phyloP scores from a whole-genome alignment of 2,113 vertebrate genomes.

The Heteronetta atricapilla region DNA sequence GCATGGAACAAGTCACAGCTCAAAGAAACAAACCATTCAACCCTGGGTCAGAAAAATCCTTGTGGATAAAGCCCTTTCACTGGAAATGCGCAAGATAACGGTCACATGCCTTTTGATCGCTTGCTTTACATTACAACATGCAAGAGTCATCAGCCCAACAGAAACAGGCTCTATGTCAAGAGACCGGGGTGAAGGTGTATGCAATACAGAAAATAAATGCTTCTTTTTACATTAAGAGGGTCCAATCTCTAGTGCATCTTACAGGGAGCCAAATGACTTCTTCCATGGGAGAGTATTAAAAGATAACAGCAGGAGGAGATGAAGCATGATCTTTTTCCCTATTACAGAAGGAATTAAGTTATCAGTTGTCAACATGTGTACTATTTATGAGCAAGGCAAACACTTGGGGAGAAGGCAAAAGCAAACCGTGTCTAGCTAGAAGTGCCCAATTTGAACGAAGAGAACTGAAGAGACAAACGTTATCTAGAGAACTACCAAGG shows the following conservation, averaged over 20 bases:
- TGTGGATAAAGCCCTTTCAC: neutral
- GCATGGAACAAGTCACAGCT: neutral
- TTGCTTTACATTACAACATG: neutral
- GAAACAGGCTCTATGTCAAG: neutral
- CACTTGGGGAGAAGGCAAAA: neutral
- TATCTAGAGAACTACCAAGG: neutral
- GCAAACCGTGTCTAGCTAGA: neutral
- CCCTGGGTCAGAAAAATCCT: neutral
- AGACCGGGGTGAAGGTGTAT: neutral
- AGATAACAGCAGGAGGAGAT: neutral
- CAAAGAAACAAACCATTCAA: neutral
- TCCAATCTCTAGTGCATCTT: neutral
- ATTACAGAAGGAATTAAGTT: neutral
- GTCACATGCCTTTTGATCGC: neutral
- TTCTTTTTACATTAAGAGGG: neutral
- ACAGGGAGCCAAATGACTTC: neutral
- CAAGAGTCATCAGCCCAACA: neutral
- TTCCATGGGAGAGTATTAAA: fast-evolving
- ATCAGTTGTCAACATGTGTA: neutral
- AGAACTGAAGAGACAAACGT: neutral
- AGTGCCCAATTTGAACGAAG: neutral
- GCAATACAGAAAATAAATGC: fast-evolving
- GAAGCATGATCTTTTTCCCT: neutral
- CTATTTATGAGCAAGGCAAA: neutral
- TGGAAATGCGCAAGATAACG: neutral